phyloP scores from a whole-genome alignment of 2,113 vertebrate species.

The Aldabrachelys gigantea region DNA sequence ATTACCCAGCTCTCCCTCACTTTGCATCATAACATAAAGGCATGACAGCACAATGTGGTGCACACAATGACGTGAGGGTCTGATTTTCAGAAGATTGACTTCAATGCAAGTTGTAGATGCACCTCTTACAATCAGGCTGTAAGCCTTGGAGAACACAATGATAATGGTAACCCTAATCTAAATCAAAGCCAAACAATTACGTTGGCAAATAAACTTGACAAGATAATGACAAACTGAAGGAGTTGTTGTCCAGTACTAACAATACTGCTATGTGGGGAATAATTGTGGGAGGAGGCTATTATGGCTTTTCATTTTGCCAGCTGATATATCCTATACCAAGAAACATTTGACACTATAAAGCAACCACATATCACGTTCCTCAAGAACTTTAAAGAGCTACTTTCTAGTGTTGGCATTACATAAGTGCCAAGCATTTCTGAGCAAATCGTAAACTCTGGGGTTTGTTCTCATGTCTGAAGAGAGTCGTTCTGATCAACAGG shows the following conservation, averaged over 20 bases:
- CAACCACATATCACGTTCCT: neutral
- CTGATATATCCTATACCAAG: neutral
- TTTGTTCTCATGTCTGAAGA: neutral
- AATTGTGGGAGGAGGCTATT: neutral
- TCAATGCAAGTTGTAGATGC: neutral
- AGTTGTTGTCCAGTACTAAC: neutral
- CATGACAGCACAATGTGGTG: neutral
- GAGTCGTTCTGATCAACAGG: neutral
- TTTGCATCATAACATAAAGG: neutral
- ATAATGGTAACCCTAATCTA: neutral
- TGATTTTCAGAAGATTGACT: neutral
- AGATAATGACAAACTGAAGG: neutral
- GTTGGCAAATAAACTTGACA: neutral
- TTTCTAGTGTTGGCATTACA: neutral
- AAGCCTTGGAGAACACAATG: neutral
- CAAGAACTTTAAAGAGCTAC: neutral
- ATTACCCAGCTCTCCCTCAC: neutral
- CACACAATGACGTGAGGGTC: neutral
- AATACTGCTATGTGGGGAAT: neutral
- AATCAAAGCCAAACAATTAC: neutral
- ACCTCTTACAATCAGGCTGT: neutral
- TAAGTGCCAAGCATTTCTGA: neutral
- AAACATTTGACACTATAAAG: neutral
- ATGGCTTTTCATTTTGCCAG: neutral
- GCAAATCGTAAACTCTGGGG: neutral